Evolutionary conservation across 1,140 invertebrate species (phyloP).

Genomic region (Drosophila nannoptera): DNA sequence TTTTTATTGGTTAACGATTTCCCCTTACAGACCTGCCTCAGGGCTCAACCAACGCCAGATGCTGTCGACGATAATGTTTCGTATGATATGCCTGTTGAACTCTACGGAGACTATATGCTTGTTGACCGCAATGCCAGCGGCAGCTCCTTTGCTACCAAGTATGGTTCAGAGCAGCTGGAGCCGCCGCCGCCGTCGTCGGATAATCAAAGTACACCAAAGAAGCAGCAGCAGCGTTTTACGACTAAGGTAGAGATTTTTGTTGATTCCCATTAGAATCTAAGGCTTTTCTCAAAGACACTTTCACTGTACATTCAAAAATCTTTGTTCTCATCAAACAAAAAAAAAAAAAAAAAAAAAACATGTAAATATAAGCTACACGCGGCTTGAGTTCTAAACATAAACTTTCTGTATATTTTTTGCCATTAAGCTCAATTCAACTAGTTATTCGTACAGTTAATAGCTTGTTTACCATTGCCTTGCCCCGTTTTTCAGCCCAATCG

Average conservation of each 20-base stretch:
- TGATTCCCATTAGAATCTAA: slow-evolving; percentile 66
- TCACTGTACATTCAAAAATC: slow-evolving; percentile 15
- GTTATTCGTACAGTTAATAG: neutral
- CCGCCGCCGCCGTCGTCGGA: slow-evolving; percentile 51
- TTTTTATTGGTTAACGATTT: neutral
- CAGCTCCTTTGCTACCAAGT: slow-evolving; percentile 42
- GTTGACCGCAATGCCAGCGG: slow-evolving; percentile 28
- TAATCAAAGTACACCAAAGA: slow-evolving; percentile 71
- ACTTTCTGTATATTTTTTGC: slow-evolving; percentile 9
- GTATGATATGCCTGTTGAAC: slow-evolving; percentile 67
- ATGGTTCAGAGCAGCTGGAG: slow-evolving; percentile 55
- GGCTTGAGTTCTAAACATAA: slow-evolving; percentile 22
- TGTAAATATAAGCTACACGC: slow-evolving; percentile 47
- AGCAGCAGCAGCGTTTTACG: slow-evolving; percentile 58
- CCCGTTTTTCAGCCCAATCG: slow-evolving; percentile 50
- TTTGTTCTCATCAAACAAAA: slow-evolving; percentile 28
- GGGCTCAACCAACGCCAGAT: slow-evolving; percentile 30
- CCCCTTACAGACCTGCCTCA: slow-evolving; percentile 27
- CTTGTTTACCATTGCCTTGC: slow-evolving; percentile 26
- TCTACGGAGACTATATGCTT: slow-evolving; percentile 40
- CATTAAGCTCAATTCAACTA: slow-evolving; percentile 22
- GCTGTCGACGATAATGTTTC: slow-evolving; percentile 39
- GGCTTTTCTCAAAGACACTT: slow-evolving; percentile 8
- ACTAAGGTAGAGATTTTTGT: slow-evolving; percentile 78
- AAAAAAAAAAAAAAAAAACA: slow-evolving; percentile 1